phyloP scores from a whole-genome alignment of 2,888 invertebrate species.

The Pammene aurita region DNA sequence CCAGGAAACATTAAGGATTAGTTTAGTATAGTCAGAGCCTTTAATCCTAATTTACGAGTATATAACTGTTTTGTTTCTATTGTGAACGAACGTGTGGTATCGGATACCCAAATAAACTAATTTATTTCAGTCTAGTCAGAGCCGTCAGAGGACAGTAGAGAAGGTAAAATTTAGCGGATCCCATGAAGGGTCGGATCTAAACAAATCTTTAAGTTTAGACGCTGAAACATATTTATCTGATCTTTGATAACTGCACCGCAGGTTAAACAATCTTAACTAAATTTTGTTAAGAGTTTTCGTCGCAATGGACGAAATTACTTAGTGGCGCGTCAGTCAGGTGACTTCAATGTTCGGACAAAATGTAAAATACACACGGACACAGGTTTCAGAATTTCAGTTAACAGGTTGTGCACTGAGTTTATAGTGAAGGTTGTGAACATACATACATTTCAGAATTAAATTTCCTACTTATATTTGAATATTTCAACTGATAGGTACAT shows the following conservation, averaged over 20 bases:
- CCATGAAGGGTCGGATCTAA: neutral
- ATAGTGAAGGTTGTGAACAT: constrained; percentile 37
- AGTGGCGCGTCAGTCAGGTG: neutral
- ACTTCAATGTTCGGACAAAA: neutral
- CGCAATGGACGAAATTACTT: neutral
- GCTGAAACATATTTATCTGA: too few species aligned
- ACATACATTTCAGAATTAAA: constrained; percentile 20
- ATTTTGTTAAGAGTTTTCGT: neutral
- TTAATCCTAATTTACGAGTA: too few species aligned
- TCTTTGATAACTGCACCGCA: too few species aligned
- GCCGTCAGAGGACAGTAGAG: too few species aligned
- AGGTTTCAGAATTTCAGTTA: constrained; percentile 28
- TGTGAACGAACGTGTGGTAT: too few species aligned
- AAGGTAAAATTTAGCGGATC: neutral
- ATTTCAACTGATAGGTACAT: constrained; percentile 9
- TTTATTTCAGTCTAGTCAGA: too few species aligned
- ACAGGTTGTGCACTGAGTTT: constrained; percentile 39
- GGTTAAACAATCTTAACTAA: too few species aligned
- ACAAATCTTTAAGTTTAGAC: neutral
- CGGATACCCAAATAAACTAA: too few species aligned
- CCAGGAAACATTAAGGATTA: too few species aligned
- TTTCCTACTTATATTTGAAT: constrained; percentile 16
- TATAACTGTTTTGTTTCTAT: too few species aligned
- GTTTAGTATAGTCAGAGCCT: too few species aligned
- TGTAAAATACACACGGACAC: constrained; percentile 9